Conservation (phyloP, 2,888 invertebrate genomes). For the Pyrrhia umbra region DNA sequence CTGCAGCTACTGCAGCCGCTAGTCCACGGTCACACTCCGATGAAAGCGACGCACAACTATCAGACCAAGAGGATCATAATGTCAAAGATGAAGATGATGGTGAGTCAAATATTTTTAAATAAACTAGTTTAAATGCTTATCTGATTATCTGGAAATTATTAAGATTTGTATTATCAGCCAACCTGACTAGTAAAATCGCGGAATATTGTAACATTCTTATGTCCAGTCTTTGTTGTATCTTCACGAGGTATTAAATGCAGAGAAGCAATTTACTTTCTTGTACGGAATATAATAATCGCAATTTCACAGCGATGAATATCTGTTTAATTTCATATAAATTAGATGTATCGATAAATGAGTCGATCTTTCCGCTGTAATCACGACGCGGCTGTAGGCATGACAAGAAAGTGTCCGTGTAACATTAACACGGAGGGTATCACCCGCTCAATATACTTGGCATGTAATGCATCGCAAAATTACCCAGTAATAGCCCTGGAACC, state of each 20-base stretch:
- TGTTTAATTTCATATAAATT: conserved; percentile 65
- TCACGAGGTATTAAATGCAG: conserved; percentile 46
- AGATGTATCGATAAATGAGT: conserved; percentile 65
- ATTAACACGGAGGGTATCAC: conserved; percentile 83
- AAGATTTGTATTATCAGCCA: background rate
- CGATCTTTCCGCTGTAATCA: conserved; percentile 74
- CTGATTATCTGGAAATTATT: too few species aligned
- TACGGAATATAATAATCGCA: conserved; percentile 51
- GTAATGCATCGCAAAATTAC: conserved; percentile 85
- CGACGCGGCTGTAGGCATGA: conserved; percentile 69
- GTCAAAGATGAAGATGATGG: conserved; percentile 96
- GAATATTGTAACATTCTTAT: conserved; percentile 40
- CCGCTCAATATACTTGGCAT: conserved; percentile 79
- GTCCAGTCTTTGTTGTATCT: conserved; percentile 54
- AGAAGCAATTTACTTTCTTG: conserved; percentile 48
- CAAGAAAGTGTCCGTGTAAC: conserved; percentile 84
- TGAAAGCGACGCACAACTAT: conserved; percentile 95
- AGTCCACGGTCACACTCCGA: conserved; percentile 94
- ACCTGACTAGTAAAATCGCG: background rate
- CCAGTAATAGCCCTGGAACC: conserved; percentile 85
- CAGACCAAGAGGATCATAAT: conserved; percentile 96
- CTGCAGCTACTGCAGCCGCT: conserved; percentile 91
- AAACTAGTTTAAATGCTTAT: background rate
- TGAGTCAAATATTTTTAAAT: conserved; percentile 73
- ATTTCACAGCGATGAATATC: conserved; percentile 56